Evolutionary conservation across 1,140 invertebrate species (phyloP).

Genomic region (Cotesia chilonis): DNA sequence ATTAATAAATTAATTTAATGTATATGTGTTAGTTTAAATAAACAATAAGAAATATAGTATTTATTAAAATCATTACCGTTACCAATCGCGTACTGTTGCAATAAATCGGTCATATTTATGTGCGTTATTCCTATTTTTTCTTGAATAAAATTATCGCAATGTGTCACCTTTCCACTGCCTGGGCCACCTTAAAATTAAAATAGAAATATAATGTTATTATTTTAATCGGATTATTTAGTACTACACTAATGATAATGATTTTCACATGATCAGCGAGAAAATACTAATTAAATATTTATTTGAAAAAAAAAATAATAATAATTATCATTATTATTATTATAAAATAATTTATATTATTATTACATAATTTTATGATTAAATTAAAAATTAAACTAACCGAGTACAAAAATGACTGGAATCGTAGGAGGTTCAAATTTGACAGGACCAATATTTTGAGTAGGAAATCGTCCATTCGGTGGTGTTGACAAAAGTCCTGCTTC

Average conservation of each 20-base stretch:
- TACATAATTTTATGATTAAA: too few species aligned
- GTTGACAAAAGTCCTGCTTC: constrained; percentile 65
- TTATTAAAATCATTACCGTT: constrained; percentile 71
- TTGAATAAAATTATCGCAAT: constrained; percentile 88
- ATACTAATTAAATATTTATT: too few species aligned
- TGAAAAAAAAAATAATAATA: too few species aligned
- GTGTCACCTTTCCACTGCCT: constrained; percentile 91
- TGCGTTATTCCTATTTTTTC: constrained; percentile 84
- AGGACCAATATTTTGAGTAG: constrained; percentile 78
- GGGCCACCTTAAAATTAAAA: constrained; percentile 73
- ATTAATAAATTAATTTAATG: too few species aligned
- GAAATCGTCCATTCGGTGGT: constrained; percentile 72
- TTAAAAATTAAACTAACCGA: constrained; percentile 69
- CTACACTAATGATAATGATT: too few species aligned
- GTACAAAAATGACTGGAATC: constrained; percentile 87
- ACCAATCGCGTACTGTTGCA: constrained; percentile 87
- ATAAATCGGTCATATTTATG: constrained; percentile 89
- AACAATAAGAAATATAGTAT: too few species aligned
- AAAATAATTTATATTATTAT: background rate
- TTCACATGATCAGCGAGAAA: too few species aligned
- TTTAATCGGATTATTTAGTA: too few species aligned
- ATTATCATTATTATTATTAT: background rate
- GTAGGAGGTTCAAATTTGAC: constrained; percentile 84
- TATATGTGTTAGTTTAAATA: background rate
- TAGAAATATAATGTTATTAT: too few species aligned